These are phyloP conservation scores for Octonoba sinensis DNA, from an alignment of 2,888 invertebrate genomes.

Conservation along the genomic window DNA sequence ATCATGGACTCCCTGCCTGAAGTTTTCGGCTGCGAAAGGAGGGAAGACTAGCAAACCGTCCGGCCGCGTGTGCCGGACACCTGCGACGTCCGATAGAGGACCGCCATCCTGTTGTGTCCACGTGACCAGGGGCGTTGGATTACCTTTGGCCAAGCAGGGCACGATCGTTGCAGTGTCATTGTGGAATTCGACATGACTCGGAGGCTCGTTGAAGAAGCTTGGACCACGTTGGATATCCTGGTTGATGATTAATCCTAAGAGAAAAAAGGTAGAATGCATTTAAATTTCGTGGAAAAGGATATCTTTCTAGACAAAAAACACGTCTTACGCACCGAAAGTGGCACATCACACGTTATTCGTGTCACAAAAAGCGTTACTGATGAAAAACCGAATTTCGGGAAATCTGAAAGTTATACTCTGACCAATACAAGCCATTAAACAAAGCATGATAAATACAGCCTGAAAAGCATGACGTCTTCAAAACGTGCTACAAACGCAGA, in stretches of 20 bases:
- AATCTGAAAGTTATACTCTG: no score
- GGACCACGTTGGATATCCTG: slow-evolving; percentile 37
- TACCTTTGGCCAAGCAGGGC: slow-evolving; percentile 34
- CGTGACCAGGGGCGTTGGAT: slow-evolving; percentile 31
- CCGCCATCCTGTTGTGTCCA: slow-evolving; percentile 47
- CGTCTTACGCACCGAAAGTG: no score
- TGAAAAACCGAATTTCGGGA: no score
- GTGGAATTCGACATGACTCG: slow-evolving; percentile 36
- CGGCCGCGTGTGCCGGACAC: slow-evolving; percentile 27
- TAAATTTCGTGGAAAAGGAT: no score
- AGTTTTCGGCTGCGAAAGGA: slow-evolving; percentile 47
- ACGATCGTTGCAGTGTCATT: slow-evolving; percentile 47
- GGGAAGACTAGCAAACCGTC: slow-evolving; percentile 42
- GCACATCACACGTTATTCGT: no score
- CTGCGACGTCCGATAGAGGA: slow-evolving; percentile 22
- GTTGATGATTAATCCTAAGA: slow-evolving; percentile 10
- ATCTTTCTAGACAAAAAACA: no score
- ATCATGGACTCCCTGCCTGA: slow-evolving; percentile 51
- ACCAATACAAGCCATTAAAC: no score
- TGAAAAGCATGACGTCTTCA: no score
- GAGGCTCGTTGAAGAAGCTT: slow-evolving; percentile 42
- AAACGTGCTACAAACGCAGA: no score
- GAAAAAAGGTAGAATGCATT: not conserved
- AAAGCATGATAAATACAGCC: no score
- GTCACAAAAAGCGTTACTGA: no score